A percentile compares a stretch with the other conserved stretches of the same genome.
Evolutionary conservation across 2,797 vertebrate genomes (phyloP).

Genomic region (Enteromius anoplus): DNA sequence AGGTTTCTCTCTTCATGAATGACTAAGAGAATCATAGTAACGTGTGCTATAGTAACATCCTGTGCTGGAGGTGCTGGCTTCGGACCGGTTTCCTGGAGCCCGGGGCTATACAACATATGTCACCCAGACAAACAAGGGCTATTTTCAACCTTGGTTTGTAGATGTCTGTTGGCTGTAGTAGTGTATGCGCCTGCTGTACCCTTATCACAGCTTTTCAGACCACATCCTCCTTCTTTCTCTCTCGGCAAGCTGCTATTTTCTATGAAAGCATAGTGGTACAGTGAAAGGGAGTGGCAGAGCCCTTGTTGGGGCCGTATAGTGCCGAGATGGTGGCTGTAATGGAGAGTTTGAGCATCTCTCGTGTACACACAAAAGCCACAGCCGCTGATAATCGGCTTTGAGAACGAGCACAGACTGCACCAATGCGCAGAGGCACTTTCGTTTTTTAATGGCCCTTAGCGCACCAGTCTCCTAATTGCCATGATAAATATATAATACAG

Average conservation of each 20-base stretch:
- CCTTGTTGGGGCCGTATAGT: conserved; percentile 1
- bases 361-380: conserved; percentile 29
- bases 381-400: conserved; percentile 38
- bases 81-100: conserved; percentile 65
- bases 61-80: conserved; percentile 67
- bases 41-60: conserved; percentile 56
- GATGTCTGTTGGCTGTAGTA: neutral
- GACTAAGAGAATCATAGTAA: conserved; percentile 46
- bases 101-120: conserved; percentile 67
- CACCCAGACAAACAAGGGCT: conserved; percentile 66
- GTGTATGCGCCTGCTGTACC: neutral
- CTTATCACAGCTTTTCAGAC: conserved; percentile 41
- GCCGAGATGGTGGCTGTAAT: conserved; percentile 13
- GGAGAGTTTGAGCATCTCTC: conserved; percentile 39
- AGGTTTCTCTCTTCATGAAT: neutral
- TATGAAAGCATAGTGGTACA: conserved; percentile 13
- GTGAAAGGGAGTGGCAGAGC: conserved; percentile 32
- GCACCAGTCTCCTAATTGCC: conserved; percentile 70
- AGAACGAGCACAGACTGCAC: conserved; percentile 12
- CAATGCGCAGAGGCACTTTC: conserved; percentile 52
- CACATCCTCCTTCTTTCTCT: conserved; percentile 8
- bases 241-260: conserved; percentile 8
- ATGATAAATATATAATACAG: conserved; percentile 69
- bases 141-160: conserved; percentile 51
- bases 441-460: conserved; percentile 58